These are phyloP conservation scores for Tinea trinotella DNA, from an alignment of 2,888 invertebrate species.

Conservation along the genomic window DNA sequence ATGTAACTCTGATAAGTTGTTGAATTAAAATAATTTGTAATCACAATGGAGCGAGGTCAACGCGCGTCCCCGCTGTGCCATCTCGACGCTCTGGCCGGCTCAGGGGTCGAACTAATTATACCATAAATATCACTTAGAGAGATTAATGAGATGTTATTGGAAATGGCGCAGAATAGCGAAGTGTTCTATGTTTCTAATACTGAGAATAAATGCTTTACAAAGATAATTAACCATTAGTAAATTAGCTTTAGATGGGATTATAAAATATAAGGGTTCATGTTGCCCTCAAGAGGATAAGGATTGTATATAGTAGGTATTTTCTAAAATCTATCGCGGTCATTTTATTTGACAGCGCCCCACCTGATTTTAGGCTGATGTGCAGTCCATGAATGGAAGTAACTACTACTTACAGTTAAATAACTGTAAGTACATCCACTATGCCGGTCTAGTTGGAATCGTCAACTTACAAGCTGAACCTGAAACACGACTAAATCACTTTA, in stretches of 20 bases:
- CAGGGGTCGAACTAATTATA: conserved; percentile 51
- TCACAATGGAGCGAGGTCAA: conserved; percentile 31
- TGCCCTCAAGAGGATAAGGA: not conserved
- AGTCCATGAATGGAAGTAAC: too few species aligned
- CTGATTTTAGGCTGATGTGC: too few species aligned
- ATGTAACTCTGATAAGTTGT: too few species aligned
- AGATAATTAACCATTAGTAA: not conserved
- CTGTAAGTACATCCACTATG: too few species aligned
- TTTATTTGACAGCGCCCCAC: too few species aligned
- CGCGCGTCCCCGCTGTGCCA: conserved; percentile 38
- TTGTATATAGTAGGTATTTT: too few species aligned
- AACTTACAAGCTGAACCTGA: too few species aligned
- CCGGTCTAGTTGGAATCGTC: too few species aligned
- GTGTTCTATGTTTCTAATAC: not conserved
- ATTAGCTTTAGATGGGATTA: not conserved
- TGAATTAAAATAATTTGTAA: not conserved
- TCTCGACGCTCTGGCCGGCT: not conserved
- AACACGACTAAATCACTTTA: too few species aligned
- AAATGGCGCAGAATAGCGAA: conserved; percentile 25
- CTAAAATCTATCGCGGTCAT: too few species aligned
- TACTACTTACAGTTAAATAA: too few species aligned
- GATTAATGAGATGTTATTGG: conserved; percentile 65
- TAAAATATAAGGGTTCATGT: not conserved
- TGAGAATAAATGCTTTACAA: not conserved
- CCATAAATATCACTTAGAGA: conserved; percentile 68